These are phyloP conservation scores for Aproaerema taeniolella DNA, from an alignment of 2,888 invertebrate genomes.

Conservation along the genomic window DNA sequence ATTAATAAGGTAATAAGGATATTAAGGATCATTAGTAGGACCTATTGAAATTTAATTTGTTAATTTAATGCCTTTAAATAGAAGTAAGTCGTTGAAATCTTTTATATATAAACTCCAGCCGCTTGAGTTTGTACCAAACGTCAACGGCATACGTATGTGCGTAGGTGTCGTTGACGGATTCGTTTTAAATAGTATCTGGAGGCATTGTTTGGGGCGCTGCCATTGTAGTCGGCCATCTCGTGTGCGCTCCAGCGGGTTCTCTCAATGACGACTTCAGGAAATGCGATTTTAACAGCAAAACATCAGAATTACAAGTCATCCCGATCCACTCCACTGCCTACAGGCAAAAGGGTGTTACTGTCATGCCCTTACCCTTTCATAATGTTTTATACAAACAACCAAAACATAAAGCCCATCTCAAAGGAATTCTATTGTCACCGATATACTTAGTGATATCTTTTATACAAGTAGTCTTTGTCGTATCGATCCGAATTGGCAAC, in stretches of 20 bases:
- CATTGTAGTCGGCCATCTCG: slow-evolving; percentile 58
- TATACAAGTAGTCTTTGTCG: slow-evolving; percentile 10
- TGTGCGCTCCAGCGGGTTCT: slow-evolving; percentile 53
- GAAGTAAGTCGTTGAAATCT: no score
- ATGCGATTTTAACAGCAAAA: slow-evolving; percentile 75
- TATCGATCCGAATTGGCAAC: slow-evolving; percentile 12
- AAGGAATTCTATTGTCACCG: slow-evolving; percentile 22
- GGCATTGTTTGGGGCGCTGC: slow-evolving; percentile 53
- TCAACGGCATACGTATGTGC: slow-evolving; percentile 36
- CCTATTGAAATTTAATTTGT: no score
- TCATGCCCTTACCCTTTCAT: slow-evolving; percentile 51
- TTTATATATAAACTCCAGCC: background rate
- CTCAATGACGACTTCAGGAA: slow-evolving; percentile 68
- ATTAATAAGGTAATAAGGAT: no score
- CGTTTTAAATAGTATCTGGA: slow-evolving; percentile 62
- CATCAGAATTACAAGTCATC: slow-evolving; percentile 73
- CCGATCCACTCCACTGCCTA: slow-evolving; percentile 62
- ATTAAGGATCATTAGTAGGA: no score
- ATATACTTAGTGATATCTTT: slow-evolving; percentile 12
- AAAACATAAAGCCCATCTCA: slow-evolving; percentile 37
- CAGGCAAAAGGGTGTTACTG: slow-evolving; percentile 68
- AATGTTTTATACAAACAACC: slow-evolving; percentile 55
- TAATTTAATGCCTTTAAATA: no score
- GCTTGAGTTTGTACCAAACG: slow-evolving; percentile 31
- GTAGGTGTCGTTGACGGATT: slow-evolving; percentile 63